Conservation (phyloP, 2,797 vertebrate species). For the Champsocephalus esox region DNA sequence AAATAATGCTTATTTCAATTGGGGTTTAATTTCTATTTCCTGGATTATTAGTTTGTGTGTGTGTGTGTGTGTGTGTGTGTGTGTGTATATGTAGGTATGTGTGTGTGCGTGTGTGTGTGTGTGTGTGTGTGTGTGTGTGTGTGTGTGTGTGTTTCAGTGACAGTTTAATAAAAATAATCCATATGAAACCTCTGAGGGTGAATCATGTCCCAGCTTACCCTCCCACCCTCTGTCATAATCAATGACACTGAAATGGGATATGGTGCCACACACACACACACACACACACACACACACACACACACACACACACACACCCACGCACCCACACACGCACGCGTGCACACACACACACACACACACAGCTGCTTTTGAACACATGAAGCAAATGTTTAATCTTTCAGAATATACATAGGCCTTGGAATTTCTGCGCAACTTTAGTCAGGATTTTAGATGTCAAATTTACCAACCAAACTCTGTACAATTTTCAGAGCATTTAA, state of each 20-base stretch:
- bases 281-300: too few relatives aligned
- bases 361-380: neutral
- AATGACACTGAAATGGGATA: constrained; percentile 54
- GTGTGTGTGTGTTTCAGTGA: neutral
- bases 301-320: too few relatives aligned
- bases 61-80: constrained; percentile 2
- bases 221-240: constrained; percentile 37
- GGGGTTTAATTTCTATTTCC: too few relatives aligned
- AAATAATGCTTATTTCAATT: too few relatives aligned
- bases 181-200: constrained; percentile 2
- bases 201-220: constrained; percentile 29
- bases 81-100: neutral
- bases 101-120: neutral
- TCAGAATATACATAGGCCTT: too few relatives aligned
- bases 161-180: neutral
- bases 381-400: too few relatives aligned
- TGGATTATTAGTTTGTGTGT: neutral
- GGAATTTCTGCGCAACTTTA: too few relatives aligned
- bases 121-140: constrained; percentile 9
- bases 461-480: too few relatives aligned
- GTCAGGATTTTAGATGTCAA: too few relatives aligned
- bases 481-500: too few relatives aligned
- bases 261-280: neutral
- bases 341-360: constrained; percentile 8
- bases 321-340: neutral